Conservation (phyloP, 2,797 vertebrate genomes). For the Melanotaenia boesemani region DNA sequence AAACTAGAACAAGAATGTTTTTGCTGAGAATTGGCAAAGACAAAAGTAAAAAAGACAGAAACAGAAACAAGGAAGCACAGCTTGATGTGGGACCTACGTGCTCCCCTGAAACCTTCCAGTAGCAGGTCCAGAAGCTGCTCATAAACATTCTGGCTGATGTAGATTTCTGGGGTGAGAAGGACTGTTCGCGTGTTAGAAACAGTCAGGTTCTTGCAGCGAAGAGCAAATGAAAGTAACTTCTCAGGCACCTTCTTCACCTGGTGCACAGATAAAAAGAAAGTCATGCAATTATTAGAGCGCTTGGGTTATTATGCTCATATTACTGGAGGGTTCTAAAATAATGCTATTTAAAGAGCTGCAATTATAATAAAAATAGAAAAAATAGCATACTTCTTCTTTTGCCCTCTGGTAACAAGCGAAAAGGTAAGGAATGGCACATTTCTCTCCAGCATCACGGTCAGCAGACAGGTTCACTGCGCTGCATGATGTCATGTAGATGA, state of each 20-base stretch:
- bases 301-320: conserved; percentile 11
- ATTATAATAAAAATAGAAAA: neutral
- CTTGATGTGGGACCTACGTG: conserved; percentile 83
- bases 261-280: conserved; percentile 32
- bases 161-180: conserved; percentile 97
- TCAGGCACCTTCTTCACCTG: conserved; percentile 98
- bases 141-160: conserved; percentile 91
- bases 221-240: conserved; percentile 91
- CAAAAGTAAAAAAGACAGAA: neutral
- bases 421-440: conserved; percentile 91
- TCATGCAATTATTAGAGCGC: conserved; percentile 18
- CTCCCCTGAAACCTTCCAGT: conserved; percentile 88
- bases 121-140: conserved; percentile 96
- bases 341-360: neutral
- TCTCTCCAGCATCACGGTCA: conserved; percentile 95
- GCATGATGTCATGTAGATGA: conserved; percentile 94
- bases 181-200: conserved; percentile 92
- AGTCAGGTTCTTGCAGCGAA: conserved; percentile 92
- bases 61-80: neutral
- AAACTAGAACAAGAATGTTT: neutral
- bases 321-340: conserved; percentile 9
- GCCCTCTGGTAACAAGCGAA: conserved; percentile 94
- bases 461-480: conserved; percentile 91
- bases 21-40: neutral
- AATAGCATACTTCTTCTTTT: conserved; percentile 90